Conservation (phyloP, 2,888 invertebrate species). For the Leptodirus hochenwartii region DNA sequence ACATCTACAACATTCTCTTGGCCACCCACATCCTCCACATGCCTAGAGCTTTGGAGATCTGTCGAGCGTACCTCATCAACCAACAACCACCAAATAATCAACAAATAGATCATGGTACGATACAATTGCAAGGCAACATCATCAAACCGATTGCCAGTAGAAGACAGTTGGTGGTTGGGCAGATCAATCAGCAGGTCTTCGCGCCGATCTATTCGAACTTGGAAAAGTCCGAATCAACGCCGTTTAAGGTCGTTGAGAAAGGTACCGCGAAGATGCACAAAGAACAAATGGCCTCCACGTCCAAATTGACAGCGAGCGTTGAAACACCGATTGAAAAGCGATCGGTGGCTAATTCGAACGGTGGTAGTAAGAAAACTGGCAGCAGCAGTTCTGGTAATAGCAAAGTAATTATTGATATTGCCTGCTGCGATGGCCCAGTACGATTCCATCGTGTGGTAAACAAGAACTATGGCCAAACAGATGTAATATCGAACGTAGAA, state of each 20-base stretch:
- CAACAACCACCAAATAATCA: slow-evolving; percentile 6
- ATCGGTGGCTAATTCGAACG: slow-evolving; percentile 4
- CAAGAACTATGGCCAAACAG: slow-evolving; percentile 45
- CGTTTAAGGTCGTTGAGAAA: slow-evolving; percentile 17
- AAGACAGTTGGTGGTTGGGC: slow-evolving; percentile 19
- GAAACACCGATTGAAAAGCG: not conserved
- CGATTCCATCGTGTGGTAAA: slow-evolving; percentile 72
- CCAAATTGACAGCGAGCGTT: slow-evolving; percentile 7
- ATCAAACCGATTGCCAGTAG: slow-evolving; percentile 39
- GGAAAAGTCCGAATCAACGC: slow-evolving; percentile 23
- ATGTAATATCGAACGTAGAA: not conserved
- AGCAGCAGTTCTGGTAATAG: slow-evolving; percentile 15
- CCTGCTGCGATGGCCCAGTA: slow-evolving; percentile 82
- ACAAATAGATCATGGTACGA: too few species aligned
- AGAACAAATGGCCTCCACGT: slow-evolving; percentile 6
- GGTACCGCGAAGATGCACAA: slow-evolving; percentile 8
- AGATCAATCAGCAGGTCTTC: slow-evolving; percentile 19
- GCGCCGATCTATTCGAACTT: slow-evolving; percentile 16
- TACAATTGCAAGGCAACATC: slow-evolving; percentile 21
- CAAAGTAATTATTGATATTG: slow-evolving; percentile 64
- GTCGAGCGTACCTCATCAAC: slow-evolving; percentile 39
- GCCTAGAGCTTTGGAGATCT: slow-evolving; percentile 52
- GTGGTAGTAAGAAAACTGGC: slow-evolving; percentile 12
- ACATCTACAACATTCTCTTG: slow-evolving; percentile 51
- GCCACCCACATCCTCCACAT: slow-evolving; percentile 57